Percentiles rank a stretch among this genome's conserved stretches.
Evolutionary conservation across 1,140 invertebrate species (phyloP).

Genomic region (Drosophila miranda): DNA sequence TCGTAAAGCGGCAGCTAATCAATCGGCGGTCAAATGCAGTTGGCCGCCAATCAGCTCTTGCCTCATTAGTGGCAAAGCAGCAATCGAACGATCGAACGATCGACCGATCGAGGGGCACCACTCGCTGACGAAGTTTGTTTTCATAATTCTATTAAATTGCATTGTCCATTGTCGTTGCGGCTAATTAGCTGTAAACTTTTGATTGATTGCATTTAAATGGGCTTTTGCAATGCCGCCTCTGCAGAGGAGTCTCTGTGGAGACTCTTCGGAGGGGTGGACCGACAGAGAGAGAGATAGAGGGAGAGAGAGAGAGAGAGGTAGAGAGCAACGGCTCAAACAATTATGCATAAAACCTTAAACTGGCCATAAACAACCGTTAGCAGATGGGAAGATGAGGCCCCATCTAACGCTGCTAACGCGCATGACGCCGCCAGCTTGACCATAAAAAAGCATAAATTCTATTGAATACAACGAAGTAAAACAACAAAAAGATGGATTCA

Average conservation of each 20-base stretch:
- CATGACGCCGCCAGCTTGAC: slow-evolving; percentile 50
- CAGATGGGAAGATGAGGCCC: slow-evolving; percentile 13
- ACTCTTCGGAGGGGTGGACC: background rate
- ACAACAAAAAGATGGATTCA: background rate
- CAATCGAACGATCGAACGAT: slow-evolving; percentile 8
- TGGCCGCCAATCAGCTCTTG: background rate
- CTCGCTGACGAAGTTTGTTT: slow-evolving; percentile 41
- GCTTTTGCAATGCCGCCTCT: background rate
- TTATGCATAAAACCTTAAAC: slow-evolving; percentile 54
- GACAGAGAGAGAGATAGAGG: background rate
- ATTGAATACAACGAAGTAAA: slow-evolving; percentile 44
- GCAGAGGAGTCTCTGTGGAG: background rate
- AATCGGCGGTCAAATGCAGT: too few species aligned
- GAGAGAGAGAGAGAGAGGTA: background rate
- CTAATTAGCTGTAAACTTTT: slow-evolving; percentile 32
- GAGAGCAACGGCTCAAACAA: slow-evolving; percentile 32
- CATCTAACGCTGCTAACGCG: slow-evolving; percentile 28
- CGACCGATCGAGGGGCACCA: too few species aligned
- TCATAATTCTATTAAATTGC: slow-evolving; percentile 48
- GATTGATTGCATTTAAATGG: slow-evolving; percentile 55
- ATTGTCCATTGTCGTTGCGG: slow-evolving; percentile 5
- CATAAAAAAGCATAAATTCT: slow-evolving; percentile 65
- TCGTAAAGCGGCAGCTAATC: slow-evolving; percentile 5
- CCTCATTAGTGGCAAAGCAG: slow-evolving; percentile 28
- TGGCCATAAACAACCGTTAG: slow-evolving; percentile 52